A percentile compares a stretch with the other conserved stretches of the same genome.
Conservation (phyloP, 2,888 invertebrate genomes). For the Allacma fusca region DNA sequence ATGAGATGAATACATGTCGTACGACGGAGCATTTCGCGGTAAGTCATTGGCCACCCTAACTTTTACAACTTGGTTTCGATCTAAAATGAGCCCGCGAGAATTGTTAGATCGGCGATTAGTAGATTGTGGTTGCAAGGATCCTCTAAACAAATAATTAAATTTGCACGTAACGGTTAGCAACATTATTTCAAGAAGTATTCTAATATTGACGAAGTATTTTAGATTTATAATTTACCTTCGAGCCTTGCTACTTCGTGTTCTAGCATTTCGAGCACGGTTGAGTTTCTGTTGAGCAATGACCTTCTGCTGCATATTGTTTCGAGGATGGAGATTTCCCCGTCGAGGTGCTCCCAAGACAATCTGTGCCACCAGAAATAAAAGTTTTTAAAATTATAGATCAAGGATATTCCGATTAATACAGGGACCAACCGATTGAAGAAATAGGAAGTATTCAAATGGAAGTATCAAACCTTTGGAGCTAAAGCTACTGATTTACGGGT, state of each 20-base stretch:
- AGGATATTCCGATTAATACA: too few relatives aligned
- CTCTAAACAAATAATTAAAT: background rate
- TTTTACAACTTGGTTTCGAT: constrained; percentile 20
- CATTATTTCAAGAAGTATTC: background rate
- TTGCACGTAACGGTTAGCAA: background rate
- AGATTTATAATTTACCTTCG: constrained; percentile 3
- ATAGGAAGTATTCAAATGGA: too few relatives aligned
- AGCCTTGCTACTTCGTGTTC: background rate
- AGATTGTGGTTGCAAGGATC: background rate
- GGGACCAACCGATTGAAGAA: too few relatives aligned
- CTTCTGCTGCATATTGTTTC: background rate
- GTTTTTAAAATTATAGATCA: too few relatives aligned
- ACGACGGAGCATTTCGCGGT: background rate
- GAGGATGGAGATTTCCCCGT: background rate
- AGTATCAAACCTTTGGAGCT: background rate
- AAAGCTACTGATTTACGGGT: constrained; percentile 43
- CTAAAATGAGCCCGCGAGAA: background rate
- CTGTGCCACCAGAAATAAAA: background rate
- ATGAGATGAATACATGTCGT: background rate
- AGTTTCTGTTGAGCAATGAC: constrained; percentile 53
- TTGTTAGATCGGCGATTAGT: background rate
- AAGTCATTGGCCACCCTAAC: constrained; percentile 22
- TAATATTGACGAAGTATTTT: background rate
- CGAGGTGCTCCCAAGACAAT: background rate
- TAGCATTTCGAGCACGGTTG: constrained; percentile 47